Percentiles rank a stretch among this genome's conserved stretches.
Conservation (phyloP, 2,113 vertebrate genomes). For the Pelvicachromis taeniatus region DNA sequence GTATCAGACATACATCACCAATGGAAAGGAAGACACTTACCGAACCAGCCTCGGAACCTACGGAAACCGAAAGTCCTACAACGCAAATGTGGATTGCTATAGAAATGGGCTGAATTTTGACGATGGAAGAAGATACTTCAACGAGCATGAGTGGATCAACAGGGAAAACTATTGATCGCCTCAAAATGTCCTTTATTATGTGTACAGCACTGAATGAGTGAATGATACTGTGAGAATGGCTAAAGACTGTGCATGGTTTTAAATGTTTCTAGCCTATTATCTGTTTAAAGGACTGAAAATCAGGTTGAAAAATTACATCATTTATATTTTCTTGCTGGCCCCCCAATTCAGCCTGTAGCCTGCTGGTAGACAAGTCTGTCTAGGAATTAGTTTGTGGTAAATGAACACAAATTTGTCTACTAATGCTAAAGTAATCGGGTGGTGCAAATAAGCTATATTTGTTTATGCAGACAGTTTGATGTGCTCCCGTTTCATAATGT, state of each 20-base stretch:
- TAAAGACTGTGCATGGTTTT: neutral
- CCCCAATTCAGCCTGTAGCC: neutral
- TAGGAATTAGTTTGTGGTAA: neutral
- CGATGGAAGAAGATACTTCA: conserved; percentile 45
- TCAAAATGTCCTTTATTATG: neutral
- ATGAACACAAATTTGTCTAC: neutral
- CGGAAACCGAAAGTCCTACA: conserved; percentile 51
- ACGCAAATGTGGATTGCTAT: conserved; percentile 57
- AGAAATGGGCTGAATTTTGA: conserved; percentile 46
- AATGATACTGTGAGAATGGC: neutral
- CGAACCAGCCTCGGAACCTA: conserved; percentile 52
- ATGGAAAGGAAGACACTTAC: conserved; percentile 55
- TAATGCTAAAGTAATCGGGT: neutral
- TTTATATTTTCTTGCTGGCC: neutral
- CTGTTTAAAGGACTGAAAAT: neutral
- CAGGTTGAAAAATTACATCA: neutral
- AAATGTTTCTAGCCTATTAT: neutral
- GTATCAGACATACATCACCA: conserved; percentile 63
- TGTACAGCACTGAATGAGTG: neutral
- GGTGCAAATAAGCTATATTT: neutral
- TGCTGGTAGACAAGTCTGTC: neutral
- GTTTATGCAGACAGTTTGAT: neutral
- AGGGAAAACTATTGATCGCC: conserved; percentile 53
- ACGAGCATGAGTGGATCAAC: conserved; percentile 62
- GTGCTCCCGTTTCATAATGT: neutral